These are phyloP conservation scores for Teleogryllus oceanicus DNA, from an alignment of 2,888 invertebrate genomes.

Conservation along the genomic window DNA sequence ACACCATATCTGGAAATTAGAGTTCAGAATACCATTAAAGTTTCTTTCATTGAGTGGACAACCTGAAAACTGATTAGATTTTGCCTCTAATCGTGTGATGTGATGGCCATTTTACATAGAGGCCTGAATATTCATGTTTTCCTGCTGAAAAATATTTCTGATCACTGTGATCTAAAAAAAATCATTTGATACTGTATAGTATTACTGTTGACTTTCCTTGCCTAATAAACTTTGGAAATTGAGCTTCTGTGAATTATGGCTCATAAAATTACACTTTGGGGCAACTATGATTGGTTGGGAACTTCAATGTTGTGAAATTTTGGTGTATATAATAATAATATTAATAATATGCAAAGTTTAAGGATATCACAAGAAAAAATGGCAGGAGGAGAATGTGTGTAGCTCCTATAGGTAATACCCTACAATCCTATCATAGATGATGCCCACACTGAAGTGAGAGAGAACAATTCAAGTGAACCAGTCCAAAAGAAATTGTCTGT, in stretches of 20 bases:
- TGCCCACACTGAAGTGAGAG: background rate
- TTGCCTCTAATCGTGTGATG: slow-evolving; percentile 18
- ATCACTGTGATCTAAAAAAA: background rate
- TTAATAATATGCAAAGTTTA: too few relatives aligned
- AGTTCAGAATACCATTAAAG: background rate
- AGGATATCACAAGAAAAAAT: background rate
- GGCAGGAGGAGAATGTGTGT: background rate
- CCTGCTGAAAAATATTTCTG: background rate
- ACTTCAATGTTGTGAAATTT: too few relatives aligned
- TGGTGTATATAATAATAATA: too few relatives aligned
- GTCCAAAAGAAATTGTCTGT: too few relatives aligned
- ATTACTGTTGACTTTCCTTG: too few relatives aligned
- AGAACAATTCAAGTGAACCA: background rate
- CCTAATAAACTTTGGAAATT: too few relatives aligned
- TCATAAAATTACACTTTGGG: too few relatives aligned
- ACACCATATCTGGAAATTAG: background rate
- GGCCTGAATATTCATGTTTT: background rate
- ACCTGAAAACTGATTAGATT: background rate
- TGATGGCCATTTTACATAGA: background rate
- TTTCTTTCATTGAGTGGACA: background rate
- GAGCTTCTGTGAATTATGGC: too few relatives aligned
- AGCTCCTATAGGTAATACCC: background rate
- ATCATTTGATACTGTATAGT: too few relatives aligned
- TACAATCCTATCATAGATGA: background rate
- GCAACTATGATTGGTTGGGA: too few relatives aligned